A percentile compares a stretch with the other conserved stretches of the same genome.
Conservation (phyloP, 2,797 vertebrate genomes). For the Phrynocephalus guinanensis region DNA sequence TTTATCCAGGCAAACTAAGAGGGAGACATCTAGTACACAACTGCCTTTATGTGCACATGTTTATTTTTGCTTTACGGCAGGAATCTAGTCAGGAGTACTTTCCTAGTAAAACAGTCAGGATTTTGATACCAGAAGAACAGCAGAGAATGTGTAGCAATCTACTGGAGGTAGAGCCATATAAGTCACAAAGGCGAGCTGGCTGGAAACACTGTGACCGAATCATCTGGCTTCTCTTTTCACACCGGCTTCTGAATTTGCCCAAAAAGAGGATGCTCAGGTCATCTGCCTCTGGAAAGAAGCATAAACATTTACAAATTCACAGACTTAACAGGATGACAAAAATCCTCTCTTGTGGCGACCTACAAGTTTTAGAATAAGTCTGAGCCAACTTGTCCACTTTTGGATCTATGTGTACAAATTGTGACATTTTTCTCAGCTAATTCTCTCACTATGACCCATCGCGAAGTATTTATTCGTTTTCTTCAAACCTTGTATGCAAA, state of each 20-base stretch:
- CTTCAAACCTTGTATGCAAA: background rate
- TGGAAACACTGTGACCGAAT: background rate
- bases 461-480: background rate
- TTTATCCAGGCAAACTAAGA: no score
- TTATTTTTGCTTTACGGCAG: no score
- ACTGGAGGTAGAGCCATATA: no score
- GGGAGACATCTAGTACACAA: no score
- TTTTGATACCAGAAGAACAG: no score
- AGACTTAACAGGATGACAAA: background rate
- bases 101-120: no score
- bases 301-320: background rate
- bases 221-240: background rate
- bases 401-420: background rate
- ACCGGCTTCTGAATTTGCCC: background rate
- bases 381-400: background rate
- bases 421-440: no score
- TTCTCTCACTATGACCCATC: no score
- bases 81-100: no score
- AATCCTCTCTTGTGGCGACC: background rate
- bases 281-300: background rate
- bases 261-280: background rate
- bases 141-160: no score
- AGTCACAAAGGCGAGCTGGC: background rate
- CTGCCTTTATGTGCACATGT: no score
- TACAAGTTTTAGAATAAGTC: background rate